phyloP scores from a whole-genome alignment of 2,113 vertebrate species.

The Odocoileus virginianus region DNA sequence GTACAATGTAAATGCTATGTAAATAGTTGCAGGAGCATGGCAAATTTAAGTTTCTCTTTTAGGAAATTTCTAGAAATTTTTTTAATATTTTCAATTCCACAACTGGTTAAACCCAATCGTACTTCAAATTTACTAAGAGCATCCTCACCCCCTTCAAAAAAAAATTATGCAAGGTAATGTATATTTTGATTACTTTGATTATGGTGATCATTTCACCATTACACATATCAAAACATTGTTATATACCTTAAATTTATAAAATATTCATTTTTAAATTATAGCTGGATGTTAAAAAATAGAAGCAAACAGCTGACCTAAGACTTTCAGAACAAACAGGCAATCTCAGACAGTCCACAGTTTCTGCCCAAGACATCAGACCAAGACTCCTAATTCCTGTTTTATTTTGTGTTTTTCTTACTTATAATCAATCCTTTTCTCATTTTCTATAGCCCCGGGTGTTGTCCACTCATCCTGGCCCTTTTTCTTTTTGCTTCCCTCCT shows the following conservation, averaged over 20 bases:
- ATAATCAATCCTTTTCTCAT: background rate
- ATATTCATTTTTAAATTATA: background rate
- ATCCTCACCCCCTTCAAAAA: background rate
- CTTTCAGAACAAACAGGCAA: background rate
- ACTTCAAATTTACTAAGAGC: background rate
- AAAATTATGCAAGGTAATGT: background rate
- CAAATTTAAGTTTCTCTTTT: background rate
- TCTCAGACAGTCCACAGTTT: background rate
- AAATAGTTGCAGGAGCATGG: background rate
- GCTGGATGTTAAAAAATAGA: background rate
- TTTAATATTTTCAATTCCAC: background rate
- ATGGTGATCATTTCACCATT: background rate
- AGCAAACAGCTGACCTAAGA: background rate
- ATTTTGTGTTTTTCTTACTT: background rate
- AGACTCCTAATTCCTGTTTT: background rate
- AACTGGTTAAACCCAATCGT: background rate
- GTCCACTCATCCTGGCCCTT: background rate
- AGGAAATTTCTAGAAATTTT: background rate
- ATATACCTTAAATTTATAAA: background rate
- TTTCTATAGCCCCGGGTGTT: background rate
- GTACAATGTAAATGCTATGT: background rate
- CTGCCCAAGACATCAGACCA: background rate
- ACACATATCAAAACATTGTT: background rate
- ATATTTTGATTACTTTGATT: background rate
- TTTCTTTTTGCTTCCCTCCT: background rate